Conservation (phyloP, 2,797 vertebrate species). For the Merluccius polli region DNA sequence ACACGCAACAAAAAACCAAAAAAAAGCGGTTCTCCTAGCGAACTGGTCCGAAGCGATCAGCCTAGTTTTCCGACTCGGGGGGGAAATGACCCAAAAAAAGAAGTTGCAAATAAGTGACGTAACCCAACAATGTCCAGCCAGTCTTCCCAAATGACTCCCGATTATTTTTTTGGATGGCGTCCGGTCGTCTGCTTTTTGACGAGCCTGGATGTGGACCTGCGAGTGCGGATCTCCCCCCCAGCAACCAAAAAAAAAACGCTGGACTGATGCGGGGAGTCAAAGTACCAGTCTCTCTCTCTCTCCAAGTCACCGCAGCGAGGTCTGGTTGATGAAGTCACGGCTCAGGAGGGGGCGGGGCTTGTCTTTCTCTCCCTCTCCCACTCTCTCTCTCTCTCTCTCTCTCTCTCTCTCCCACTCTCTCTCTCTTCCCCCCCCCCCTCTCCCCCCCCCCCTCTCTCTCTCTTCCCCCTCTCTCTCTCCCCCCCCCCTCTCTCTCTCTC, state of each 20-base stretch:
- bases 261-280: conserved; percentile 50
- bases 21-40: neutral
- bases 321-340: conserved; percentile 59
- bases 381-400: neutral
- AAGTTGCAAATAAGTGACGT: conserved; percentile 50
- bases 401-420: too few relatives aligned
- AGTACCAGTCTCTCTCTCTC: conserved; percentile 49
- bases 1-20: too few relatives aligned
- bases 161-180: too few relatives aligned
- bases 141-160: conserved; percentile 44
- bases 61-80: conserved; percentile 40
- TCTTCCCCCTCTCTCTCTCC: too few relatives aligned
- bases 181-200: too few relatives aligned
- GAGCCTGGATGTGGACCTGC: neutral
- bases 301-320: conserved; percentile 44
- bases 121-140: conserved; percentile 47
- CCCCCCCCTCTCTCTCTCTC: too few relatives aligned
- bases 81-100: conserved; percentile 58
- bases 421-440: too few relatives aligned
- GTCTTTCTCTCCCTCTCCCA: neutral
- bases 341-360: conserved; percentile 56
- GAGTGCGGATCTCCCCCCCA: too few relatives aligned
- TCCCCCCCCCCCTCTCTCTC: too few relatives aligned
- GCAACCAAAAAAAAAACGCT: conserved; percentile 45
- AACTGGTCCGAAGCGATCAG: conserved; percentile 18